phyloP scores from a whole-genome alignment of 1,140 invertebrate species.

The Drosophila varians region DNA sequence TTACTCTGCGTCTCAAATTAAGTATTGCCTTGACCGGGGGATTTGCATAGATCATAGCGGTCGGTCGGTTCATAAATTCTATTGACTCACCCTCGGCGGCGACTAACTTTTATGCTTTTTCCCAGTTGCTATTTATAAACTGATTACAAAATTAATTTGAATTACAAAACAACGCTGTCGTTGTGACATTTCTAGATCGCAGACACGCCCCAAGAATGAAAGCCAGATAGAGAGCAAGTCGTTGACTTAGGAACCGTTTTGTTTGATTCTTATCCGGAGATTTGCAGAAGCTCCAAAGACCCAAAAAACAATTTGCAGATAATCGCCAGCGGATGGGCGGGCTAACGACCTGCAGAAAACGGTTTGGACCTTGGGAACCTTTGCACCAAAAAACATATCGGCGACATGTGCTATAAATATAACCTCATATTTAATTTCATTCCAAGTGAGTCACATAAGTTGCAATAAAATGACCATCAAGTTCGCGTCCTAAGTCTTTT shows the following conservation, averaged over 20 bases:
- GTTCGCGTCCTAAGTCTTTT: conserved; percentile 71
- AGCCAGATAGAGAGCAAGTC: conserved; percentile 46
- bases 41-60: conserved; percentile 58
- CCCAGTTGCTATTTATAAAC: conserved; percentile 59
- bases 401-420: conserved; percentile 23
- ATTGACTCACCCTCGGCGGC: conserved; percentile 45
- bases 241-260: conserved; percentile 63
- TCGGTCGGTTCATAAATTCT: conserved; percentile 14
- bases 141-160: conserved; percentile 72
- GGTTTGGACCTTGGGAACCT: conserved; percentile 21
- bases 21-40: conserved; percentile 54
- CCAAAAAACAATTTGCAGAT: conserved; percentile 42
- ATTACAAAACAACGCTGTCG: conserved; percentile 59
- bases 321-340: conserved; percentile 43
- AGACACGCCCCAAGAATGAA: conserved; percentile 45
- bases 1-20: conserved; percentile 44
- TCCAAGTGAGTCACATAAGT: conserved; percentile 42
- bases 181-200: conserved; percentile 63
- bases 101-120: conserved; percentile 45
- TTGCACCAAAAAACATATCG: conserved; percentile 3
- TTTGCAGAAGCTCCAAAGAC: conserved; percentile 10
- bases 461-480: conserved; percentile 35
- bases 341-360: conserved; percentile 66
- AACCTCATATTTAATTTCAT: conserved; percentile 17
- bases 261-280: conserved; percentile 36